Percentiles rank a stretch among this genome's conserved stretches.
These are phyloP conservation scores for Macrosiphum euphorbiae DNA, from an alignment of 2,888 invertebrate species.

Conservation along the genomic window DNA sequence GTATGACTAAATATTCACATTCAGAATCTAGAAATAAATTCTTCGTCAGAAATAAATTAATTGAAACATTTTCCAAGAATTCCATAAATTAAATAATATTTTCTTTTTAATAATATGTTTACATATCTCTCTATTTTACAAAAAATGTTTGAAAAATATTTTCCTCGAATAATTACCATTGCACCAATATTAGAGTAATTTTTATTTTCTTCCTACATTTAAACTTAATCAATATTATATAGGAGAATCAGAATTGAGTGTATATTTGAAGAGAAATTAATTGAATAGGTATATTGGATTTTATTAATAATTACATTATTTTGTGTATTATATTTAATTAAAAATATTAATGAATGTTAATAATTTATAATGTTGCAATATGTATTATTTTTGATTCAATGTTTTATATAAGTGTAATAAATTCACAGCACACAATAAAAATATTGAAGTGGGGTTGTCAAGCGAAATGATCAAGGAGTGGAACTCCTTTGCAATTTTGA, in stretches of 20 bases:
- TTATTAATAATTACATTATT: not conserved
- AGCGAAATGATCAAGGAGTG: accelerated
- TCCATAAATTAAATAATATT: not conserved
- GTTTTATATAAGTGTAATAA: not conserved
- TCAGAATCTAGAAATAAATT: not conserved
- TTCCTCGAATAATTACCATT: not conserved
- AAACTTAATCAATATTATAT: not conserved
- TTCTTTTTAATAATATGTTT: not conserved
- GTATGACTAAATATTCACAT: not conserved
- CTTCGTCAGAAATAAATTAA: not conserved
- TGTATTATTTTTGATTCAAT: not conserved
- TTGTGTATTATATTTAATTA: too few species aligned
- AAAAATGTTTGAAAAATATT: not conserved
- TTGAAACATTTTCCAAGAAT: not conserved
- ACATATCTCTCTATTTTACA: not conserved
- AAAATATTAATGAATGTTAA: not conserved
- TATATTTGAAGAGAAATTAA: too few species aligned
- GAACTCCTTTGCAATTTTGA: not conserved
- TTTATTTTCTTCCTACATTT: not conserved
- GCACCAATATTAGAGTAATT: not conserved
- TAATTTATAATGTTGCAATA: not conserved
- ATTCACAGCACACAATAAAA: not conserved
- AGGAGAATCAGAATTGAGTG: too few species aligned
- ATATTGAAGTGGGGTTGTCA: not conserved
- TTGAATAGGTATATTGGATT: not conserved